Base-by-base conservation (phyloP, 2,113 vertebrate genomes). In the Chaetodon trifascialis region DNA sequence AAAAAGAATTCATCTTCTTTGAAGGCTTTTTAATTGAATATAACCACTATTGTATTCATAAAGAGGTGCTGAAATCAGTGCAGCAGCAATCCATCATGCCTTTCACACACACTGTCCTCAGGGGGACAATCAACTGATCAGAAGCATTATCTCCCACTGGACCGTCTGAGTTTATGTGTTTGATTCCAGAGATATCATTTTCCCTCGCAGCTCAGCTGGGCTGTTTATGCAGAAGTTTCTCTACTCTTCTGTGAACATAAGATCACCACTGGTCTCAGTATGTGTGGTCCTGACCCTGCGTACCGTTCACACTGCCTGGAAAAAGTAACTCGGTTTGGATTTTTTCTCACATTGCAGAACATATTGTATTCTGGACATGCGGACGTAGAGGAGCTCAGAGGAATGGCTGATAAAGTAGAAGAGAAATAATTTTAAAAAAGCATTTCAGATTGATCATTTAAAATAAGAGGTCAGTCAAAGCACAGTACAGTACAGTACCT, bases 41-140 rank as follows among this genome's bases (percentile, higher is more conserved):
- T 23, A 46, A 23, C 62, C 3, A 16, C 3, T 3, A 36, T 68
- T 19, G 19, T 23, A 42, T 73, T 51, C 0, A 23, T 52, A 71
- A 58, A 58, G 59, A 82, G 76, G 54, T 58, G 65, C 11, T 80
- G 85, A 76, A 82, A 64, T 66, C 16, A 51, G 46, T 30, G 16
- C 7, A 73, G 40, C 19, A 73, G 55, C 76, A 34, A 68, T 78
- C 23, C 42, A 16, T 83, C 5, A 47, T 63, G 46, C 7, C 30
- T 75, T 36, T 59, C 44, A 40, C 44, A 65, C 36, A 77, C 59
- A 63, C 34, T 42, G 38, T 67, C 51, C 83, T 76, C 81, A 25
- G 19, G 64, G 75, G 49, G 5, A 58, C 62, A 62, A 66, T 73
- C 8, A 44, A 63, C 66, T 64, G 34, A 63, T 72, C 69, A 80